Percentiles rank a stretch among this genome's conserved stretches.
phyloP scores from a whole-genome alignment of 2,888 invertebrate genomes.

The Caenorhabditis parvicauda region DNA sequence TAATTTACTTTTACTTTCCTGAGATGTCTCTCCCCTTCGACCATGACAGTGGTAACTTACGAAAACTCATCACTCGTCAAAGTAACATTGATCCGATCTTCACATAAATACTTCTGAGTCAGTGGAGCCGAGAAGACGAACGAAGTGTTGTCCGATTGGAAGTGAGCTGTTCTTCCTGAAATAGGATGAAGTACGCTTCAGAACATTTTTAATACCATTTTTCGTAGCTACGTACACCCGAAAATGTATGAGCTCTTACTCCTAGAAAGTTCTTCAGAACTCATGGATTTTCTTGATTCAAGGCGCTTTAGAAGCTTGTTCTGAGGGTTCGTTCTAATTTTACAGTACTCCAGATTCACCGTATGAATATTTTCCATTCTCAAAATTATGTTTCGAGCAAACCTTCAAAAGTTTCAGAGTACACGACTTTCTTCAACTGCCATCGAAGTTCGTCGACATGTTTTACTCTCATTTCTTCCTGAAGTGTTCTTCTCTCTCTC shows the following conservation, averaged over 20 bases:
- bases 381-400: background rate
- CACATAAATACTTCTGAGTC: conserved; percentile 56
- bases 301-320: background rate
- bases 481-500: background rate
- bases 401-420: conserved; percentile 47
- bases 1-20: too few relatives aligned
- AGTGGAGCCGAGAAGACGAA: conserved; percentile 51
- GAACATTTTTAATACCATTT: too few relatives aligned
- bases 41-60: too few relatives aligned
- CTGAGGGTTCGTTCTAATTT: background rate
- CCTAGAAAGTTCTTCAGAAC: too few relatives aligned
- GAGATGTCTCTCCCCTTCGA: too few relatives aligned
- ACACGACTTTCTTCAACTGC: conserved; percentile 46
- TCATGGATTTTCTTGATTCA: too few relatives aligned
- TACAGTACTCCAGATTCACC: too few relatives aligned
- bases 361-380: too few relatives aligned
- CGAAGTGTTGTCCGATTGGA: conserved; percentile 47
- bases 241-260: too few relatives aligned
- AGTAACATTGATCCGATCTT: conserved; percentile 54
- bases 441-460: conserved; percentile 53
- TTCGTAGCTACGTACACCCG: too few relatives aligned
- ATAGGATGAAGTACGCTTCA: too few relatives aligned
- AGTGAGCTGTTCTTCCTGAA: conserved; percentile 34
- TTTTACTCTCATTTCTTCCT: conserved; percentile 40
- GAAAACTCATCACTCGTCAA: conserved; percentile 42